Base-by-base conservation (phyloP, 1,140 invertebrate species). In the Eriocheir sinensis region DNA sequence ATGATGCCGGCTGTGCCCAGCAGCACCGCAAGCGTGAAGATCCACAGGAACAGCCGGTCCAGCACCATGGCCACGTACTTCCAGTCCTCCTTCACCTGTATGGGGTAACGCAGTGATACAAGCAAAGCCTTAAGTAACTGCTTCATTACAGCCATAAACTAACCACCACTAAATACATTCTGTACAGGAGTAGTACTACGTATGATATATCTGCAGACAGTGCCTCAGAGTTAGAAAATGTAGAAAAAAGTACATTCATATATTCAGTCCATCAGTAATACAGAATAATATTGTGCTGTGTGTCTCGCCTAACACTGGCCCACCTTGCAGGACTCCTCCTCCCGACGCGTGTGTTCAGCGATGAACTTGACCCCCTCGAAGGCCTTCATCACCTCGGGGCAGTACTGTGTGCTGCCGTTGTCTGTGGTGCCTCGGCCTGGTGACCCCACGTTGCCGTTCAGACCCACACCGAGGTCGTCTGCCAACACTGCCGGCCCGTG, bases 1-100 rank as follows among this genome's bases (percentile, higher is more conserved):
- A 99, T 99, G 96, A 99, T 99, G 36, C 98, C 98, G n/a, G 98
- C 98, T 17, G 98, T 99, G 17, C 99, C 99, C 91, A 99, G 96
- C 17, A 98, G 95, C 94, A 97, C 97, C 4, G 97, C 97, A 27
- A 97, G 96, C 34, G 97, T 97, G 96, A 98, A 98, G 60, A 98
- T 97, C 96, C 97, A 97, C 17, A 98, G 96, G 96, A 98, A 97
- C 30, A 98, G 96, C 27, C 97, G 96, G 96, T 98, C 97, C 93
- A 98, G 96, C 38, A 98, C 97, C 97, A 98, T 98, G 40, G 97
- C 97, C 80, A 98, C 97, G 96, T 97, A 98, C 95, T 97, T 97
- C 97, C 97, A 98, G 95, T 98, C 97, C 96, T 96, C 96, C 30
- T 96, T 96, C 17, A 96, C 96, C 96, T 96, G 85, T 17, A 15